Evolutionary conservation across 2,797 vertebrate genomes (phyloP).

Genomic region (Silurus aristotelis): DNA sequence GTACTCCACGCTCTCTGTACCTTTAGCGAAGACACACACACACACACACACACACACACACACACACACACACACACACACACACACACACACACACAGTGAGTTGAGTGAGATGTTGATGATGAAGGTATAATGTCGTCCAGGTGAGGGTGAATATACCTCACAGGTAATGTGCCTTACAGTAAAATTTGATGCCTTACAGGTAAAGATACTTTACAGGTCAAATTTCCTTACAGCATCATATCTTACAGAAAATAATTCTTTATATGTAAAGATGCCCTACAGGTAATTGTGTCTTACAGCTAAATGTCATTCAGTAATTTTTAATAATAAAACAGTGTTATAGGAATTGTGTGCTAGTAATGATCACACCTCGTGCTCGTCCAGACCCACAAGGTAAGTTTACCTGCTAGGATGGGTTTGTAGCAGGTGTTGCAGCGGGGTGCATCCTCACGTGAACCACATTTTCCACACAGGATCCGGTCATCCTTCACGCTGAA

Average conservation of each 20-base stretch:
- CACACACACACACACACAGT: background rate
- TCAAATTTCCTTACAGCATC: background rate
- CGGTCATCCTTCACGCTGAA: slow-evolving; percentile 91
- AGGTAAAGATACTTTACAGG: background rate
- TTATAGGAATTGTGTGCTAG: background rate
- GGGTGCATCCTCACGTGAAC: slow-evolving; percentile 82
- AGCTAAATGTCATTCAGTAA: no score
- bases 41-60: slow-evolving; percentile 1
- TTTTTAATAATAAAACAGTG: background rate
- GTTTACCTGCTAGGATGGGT: slow-evolving; percentile 83
- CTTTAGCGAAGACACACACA: slow-evolving; percentile 62
- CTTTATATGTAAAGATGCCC: background rate
- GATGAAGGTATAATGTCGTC: background rate
- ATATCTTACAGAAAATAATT: no score
- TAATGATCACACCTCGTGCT: background rate
- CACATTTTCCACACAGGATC: slow-evolving; percentile 90
- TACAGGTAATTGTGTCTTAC: background rate
- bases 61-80: background rate
- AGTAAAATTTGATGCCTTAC: no score
- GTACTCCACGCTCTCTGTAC: slow-evolving; percentile 91
- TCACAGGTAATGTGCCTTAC: background rate
- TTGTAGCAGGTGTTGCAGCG: slow-evolving; percentile 93
- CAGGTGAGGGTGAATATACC: background rate
- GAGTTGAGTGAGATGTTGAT: background rate
- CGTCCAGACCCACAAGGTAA: background rate